Base-by-base conservation (phyloP, 2,797 vertebrate genomes). In the Characodon lateralis region DNA sequence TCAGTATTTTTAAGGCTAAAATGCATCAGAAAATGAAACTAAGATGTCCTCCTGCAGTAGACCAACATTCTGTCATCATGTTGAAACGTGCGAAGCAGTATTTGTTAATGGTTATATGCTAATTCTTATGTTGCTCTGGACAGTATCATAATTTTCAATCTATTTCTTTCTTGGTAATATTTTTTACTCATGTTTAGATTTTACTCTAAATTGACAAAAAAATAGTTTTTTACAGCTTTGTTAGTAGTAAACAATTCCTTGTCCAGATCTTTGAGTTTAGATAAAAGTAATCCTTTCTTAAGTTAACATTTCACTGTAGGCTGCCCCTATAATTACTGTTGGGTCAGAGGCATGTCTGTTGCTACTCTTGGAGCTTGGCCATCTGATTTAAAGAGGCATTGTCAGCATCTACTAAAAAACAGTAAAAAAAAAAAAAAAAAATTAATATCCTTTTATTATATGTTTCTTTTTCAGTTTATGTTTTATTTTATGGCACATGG, bases 401-500 rank as follows among this genome's bases (percentile, higher is more conserved):
- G 66, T 61, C 72, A 77, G 68, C 70, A 78, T 72, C 61, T 70
- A 78, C 69, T 39, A 63, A 55, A 55, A 81, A 83, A 48, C 59
- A 28, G 22, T 2, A 20, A n/a, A 73, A 70, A 48, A 70, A 46
- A 28, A 13, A 1, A 20, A n/a, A 73, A 70, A 48, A 70, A 46
- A 12, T 26, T 14, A 41, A 26, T n/a, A 51, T 78, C 6, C 51
- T 4, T 24, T 79, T 74, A n/a, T 80, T 75, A 72, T 68, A 26
- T 26, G 24, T 77, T 70, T 35, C 16, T 48, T 69, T 65, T 72
- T 68, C 58, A 72, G 26, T 46, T 28, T 71, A 1, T 4, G 72
- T 75, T 90, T 87, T 71, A 81, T 80, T 83, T 75, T 77, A 73
- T 51, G 43, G 74, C 10, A 5, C 77, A 61, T 61, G 13, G 39